Evolutionary conservation across 2,888 invertebrate genomes (phyloP), one percentile per base, ranked within the genome.

Genomic region (Crematogaster levior): DNA sequence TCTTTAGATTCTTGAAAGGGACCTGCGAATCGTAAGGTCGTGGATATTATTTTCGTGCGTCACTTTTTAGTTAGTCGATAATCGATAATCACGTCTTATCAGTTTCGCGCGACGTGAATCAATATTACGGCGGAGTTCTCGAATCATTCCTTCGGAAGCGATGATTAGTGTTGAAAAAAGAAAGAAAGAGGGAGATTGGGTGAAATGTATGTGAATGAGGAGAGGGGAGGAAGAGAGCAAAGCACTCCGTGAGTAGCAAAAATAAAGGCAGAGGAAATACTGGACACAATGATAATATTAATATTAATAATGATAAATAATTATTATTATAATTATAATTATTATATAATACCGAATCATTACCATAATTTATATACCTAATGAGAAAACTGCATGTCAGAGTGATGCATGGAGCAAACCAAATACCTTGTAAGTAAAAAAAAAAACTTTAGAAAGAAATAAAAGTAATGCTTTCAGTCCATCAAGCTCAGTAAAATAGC

Each of bases 341-440:
- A 77, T 77, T 77, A 77, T 77, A 77, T 93, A 92, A 92, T 94
- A 94, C 92, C 92, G 94, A 94, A 94, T 93, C 94, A 94, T 94
- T 94, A 94, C 93, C 94, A 93, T 94, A 94, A 94, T 94, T 94
- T 94, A 94, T 94, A 94, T 94, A 94, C 93, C 91, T 92, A 92
- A 91, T 68, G 77, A 91, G 84, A 87, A 87, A 90, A 90, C 89
- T 91, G 90, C 90, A 89, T 88, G 91, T 88, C 89, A 86, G 89
- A 90, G 88, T 88, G 90, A 91, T 89, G 88, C 90, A 91, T 90
- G 87, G 88, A 90, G 89, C 80, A 92, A 94, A 93, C 93, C 93
- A 93, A 94, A 93, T 93, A 93, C 92, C 89, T 93, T 94, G 92
- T 94, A 93, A 93, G 93, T 93, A 93, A 92, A 77, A 77, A 56